Base-by-base conservation (phyloP, 2,888 invertebrate genomes). In the Chloroclystis v-ata region DNA sequence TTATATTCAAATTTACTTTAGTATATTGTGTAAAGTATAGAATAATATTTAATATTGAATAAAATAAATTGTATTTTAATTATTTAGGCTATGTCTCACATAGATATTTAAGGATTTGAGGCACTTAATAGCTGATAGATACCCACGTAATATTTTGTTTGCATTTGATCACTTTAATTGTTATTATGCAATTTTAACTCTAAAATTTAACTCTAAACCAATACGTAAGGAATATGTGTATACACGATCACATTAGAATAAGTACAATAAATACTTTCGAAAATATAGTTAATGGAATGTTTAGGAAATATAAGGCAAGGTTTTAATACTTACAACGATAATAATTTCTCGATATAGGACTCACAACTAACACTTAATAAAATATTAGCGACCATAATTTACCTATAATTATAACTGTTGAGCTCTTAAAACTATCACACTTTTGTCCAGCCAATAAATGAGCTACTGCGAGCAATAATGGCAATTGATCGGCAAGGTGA, bases 351-450 rank as follows among this genome's bases (percentile, higher is more conserved):
- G 46, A 52, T 67, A 70, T 74, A 77, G 74, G 72, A 78, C 66
- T 71, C 65, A 72, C 54, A 61, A 67, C 59, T 69, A 71, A 67
- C 47, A 56, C 63, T 72, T 69, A 55, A 49, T 67, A 71, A 67
- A 69, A 68, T 72, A 73, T 75, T 78, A 78, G 75, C 77, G 71
- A 78, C 77, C 73, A 63, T 68, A 67, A 61, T 67, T 69, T 65
- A 59, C 63, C 71, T 75, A 62, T 62, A 57, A 59, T 63, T 59
- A 60, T 68, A 72, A 74, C 68, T 64, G 70, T 82, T 82, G 84
- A 84, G 83, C 82, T 78, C 75, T 67, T 72, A 75, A 54, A 65
- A 67, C 72, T 83, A 82, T 82, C 81, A 82, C 81, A 82, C 77
- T 69, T 65, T 66, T 69, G 61, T 53, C 61, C 67, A 72, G 70